Evolutionary conservation across 2,888 invertebrate species (phyloP).

Genomic region (Drosophila phalerata): DNA sequence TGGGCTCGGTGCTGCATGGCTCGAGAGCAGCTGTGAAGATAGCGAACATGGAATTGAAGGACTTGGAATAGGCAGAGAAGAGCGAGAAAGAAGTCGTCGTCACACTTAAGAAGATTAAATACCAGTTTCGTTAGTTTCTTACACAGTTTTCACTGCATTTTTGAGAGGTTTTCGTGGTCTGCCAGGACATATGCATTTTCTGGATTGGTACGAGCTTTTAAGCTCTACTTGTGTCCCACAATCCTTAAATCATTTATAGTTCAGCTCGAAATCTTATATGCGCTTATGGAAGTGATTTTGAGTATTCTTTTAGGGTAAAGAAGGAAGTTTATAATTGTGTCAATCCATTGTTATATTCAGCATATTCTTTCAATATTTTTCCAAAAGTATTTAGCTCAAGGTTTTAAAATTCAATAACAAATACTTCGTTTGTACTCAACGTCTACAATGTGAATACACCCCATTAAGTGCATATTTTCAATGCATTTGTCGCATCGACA

Average conservation of each 20-base stretch:
- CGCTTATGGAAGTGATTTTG: not conserved
- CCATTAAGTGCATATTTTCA: constrained; percentile 45
- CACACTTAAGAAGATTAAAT: constrained; percentile 75
- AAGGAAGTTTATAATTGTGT: not conserved
- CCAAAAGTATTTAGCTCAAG: not conserved
- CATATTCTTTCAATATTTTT: not conserved
- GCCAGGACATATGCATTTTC: constrained; percentile 13
- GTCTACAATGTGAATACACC: not conserved
- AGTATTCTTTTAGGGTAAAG: not conserved
- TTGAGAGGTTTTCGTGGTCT: constrained; percentile 40
- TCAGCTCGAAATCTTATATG: not conserved
- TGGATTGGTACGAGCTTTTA: constrained; percentile 17
- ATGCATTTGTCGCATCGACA: constrained; percentile 55
- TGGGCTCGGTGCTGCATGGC: constrained; percentile 35
- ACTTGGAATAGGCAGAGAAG: not conserved
- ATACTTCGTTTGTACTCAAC: constrained; percentile 5
- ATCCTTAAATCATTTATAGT: not conserved
- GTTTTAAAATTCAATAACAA: not conserved
- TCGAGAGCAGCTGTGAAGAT: constrained; percentile 34
- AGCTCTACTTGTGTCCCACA: not conserved
- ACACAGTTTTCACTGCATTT: constrained; percentile 30
- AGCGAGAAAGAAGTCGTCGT: constrained; percentile 22
- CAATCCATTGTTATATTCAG: not conserved
- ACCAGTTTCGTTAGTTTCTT: constrained; percentile 46
- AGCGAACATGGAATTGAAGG: constrained; percentile 2